These are phyloP conservation scores for Nyctibius grandis DNA, from an alignment of 2,797 vertebrate species.

Conservation along the genomic window DNA sequence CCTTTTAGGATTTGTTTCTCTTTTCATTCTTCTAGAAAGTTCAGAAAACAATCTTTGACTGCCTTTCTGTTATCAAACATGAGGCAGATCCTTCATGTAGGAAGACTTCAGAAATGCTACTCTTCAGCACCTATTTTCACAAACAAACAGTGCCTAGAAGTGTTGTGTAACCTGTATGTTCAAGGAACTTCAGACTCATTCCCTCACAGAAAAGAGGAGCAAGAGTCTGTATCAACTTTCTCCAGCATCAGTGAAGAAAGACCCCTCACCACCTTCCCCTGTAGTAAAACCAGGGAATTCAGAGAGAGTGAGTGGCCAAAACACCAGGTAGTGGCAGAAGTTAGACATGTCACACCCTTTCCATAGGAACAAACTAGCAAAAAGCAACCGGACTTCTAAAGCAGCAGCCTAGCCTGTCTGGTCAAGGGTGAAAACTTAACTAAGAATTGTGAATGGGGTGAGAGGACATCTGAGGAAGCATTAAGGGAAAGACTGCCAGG, in stretches of 20 bases:
- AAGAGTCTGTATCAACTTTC: neutral
- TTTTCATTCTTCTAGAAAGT: neutral
- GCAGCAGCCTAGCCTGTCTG: neutral
- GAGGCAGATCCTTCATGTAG: neutral
- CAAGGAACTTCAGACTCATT: neutral
- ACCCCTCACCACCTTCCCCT: neutral
- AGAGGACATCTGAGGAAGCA: neutral
- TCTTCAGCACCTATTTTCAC: neutral
- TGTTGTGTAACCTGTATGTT: neutral
- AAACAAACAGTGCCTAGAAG: neutral
- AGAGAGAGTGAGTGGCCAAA: rapidly evolving
- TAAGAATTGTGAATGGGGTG: neutral
- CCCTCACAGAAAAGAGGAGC: neutral
- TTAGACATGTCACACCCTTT: neutral
- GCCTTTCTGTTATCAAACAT: neutral
- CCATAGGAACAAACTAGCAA: neutral
- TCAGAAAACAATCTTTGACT: neutral
- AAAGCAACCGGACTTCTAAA: neutral
- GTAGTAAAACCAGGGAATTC: neutral
- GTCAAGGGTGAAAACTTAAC: neutral
- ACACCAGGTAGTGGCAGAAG: rapidly evolving
- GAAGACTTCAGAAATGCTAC: neutral
- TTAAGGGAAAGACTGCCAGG: neutral
- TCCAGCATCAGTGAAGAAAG: neutral
- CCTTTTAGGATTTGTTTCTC: neutral